A percentile compares a stretch with the other conserved stretches of the same genome.
phyloP scores from a whole-genome alignment of 2,797 vertebrate genomes.

The Acanthurus tractus region DNA sequence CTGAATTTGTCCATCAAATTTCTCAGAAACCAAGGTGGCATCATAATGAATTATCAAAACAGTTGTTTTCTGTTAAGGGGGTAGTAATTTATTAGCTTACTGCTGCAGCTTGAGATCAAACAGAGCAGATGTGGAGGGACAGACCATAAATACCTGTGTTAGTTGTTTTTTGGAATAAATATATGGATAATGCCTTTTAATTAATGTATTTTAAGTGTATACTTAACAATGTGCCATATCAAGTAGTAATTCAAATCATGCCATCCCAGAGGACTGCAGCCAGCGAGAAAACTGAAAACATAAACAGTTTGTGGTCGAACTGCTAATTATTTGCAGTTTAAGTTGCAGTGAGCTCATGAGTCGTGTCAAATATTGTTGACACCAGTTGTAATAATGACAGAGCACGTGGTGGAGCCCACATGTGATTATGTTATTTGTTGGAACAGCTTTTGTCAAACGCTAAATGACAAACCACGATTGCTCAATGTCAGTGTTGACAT shows the following conservation, averaged over 20 bases:
- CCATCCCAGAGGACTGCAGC: not conserved
- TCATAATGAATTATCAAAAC: not conserved
- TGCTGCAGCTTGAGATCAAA: not conserved
- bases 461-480: slow-evolving; percentile 43
- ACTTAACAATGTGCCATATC: not conserved
- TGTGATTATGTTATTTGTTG: slow-evolving; percentile 64
- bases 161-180: not conserved
- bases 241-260: not conserved
- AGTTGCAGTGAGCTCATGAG: slow-evolving; percentile 37
- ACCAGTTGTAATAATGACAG: slow-evolving; percentile 45
- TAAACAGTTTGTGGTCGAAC: slow-evolving; percentile 20
- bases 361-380: slow-evolving; percentile 44
- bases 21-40: not conserved
- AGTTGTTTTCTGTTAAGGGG: not conserved
- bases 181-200: not conserved
- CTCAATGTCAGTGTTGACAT: slow-evolving; percentile 57
- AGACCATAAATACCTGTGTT: not conserved
- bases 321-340: slow-evolving; percentile 41
- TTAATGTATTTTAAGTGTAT: not conserved
- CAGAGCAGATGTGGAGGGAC: not conserved
- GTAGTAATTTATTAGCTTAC: not conserved
- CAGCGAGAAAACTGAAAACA: not conserved
- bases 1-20: not conserved
- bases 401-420: slow-evolving; percentile 49
- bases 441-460: slow-evolving; percentile 59